Conservation (phyloP, 2,113 vertebrate genomes). For the Cebus imitator region DNA sequence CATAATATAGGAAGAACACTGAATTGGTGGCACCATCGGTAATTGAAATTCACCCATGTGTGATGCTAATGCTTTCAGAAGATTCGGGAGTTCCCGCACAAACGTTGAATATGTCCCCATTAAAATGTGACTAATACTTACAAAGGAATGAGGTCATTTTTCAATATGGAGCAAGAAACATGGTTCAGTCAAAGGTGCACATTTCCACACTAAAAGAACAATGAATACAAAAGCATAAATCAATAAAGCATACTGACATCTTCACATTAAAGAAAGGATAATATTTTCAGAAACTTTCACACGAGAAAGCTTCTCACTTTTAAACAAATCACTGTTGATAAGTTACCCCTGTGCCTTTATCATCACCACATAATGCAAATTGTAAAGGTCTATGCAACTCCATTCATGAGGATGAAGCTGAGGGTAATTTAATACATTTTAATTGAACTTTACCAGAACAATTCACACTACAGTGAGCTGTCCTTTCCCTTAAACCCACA, state of each 20-base stretch:
- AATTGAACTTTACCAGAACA: constrained; percentile 32
- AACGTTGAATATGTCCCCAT: constrained; percentile 66
- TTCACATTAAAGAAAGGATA: constrained; percentile 47
- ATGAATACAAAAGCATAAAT: constrained; percentile 63
- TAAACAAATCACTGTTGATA: constrained; percentile 11
- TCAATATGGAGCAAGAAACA: constrained; percentile 52
- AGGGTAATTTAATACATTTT: not conserved
- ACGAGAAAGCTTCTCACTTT: not conserved
- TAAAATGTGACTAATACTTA: constrained; percentile 76
- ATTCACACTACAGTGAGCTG: not conserved
- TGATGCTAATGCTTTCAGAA: constrained; percentile 67
- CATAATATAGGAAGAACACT: constrained; percentile 24
- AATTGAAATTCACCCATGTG: constrained; percentile 74
- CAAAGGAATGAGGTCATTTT: constrained; percentile 70
- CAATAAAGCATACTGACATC: constrained; percentile 50
- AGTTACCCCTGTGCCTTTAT: constrained; percentile 9
- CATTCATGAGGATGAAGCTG: not conserved
- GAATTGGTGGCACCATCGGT: not conserved
- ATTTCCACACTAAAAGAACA: constrained; percentile 43
- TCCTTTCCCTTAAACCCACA: not conserved
- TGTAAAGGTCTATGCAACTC: constrained; percentile 5
- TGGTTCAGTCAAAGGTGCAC: constrained; percentile 55
- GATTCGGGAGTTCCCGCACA: constrained; percentile 65
- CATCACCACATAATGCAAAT: not conserved
- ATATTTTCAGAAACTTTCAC: constrained; percentile 37